Base-by-base conservation (phyloP, 1,140 invertebrate species). In the Bombyx mandarina region DNA sequence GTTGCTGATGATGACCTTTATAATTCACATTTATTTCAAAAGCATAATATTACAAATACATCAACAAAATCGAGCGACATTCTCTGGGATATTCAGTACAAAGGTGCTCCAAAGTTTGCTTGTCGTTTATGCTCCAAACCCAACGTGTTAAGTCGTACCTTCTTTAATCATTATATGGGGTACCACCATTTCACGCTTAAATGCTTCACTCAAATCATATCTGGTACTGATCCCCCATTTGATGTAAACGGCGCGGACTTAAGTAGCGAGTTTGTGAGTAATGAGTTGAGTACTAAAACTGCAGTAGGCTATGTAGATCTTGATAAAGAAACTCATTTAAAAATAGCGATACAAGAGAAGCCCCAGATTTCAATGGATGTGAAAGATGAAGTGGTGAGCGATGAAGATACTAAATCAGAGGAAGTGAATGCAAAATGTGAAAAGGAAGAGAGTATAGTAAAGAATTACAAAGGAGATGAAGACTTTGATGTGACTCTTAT, bases 141-240 rank as follows among this genome's bases (percentile, higher is more conserved):
- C 9, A 75, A 78, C 57, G 75, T 79, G 53, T 51, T 67, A 12
- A 48, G 60, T 9, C 64, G 63, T 42, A 74, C 70, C 43, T 86
- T 88, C 60, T 80, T 87, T 56, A 76, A 71, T 52, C 87, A 88
- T 59, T 88, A 74, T 49, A 81, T 88, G 71, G 82, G 82, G 3
- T 84, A 70, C 46, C 87, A 88, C 60, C 83, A 84, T 64, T 83
- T 86, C 44, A 87, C 84, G 2, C 46, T 88, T 0, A 88, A 87
- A 69, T 88, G 85, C 52, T 65, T 88, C 2, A 65, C 83, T 8
- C 60, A 54, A 35, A 45, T 88, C n/a, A 69, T 88, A 8, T 77
- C 78, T 10, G 85, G 84, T 2, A 76, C 57, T 56, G 78, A 88
- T 60, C 59, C 71, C 43, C 80, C 77, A 9, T 88, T 88, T 56